A percentile compares a stretch with the other conserved stretches of the same genome.
Evolutionary conservation across 2,113 vertebrate genomes (phyloP).

Genomic region (Eupsittula cactorum): DNA sequence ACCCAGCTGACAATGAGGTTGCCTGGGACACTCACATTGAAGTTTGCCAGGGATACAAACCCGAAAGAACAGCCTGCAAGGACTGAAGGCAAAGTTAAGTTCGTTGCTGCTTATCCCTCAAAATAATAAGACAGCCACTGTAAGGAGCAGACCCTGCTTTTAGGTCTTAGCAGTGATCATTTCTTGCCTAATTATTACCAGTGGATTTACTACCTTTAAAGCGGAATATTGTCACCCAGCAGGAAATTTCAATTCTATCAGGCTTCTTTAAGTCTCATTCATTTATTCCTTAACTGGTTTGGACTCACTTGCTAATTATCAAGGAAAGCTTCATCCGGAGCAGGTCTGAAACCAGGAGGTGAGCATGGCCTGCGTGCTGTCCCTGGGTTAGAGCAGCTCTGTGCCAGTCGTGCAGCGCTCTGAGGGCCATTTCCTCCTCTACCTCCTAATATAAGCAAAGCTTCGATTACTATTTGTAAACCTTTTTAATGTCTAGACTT

Average conservation of each 20-base stretch:
- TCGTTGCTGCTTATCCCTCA: background rate
- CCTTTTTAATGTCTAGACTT: background rate
- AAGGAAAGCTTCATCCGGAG: background rate
- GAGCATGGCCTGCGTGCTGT: rapidly evolving
- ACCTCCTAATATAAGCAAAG: background rate
- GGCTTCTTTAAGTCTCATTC: conserved; percentile 6
- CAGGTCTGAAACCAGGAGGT: background rate
- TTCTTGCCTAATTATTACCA: conserved; percentile 28
- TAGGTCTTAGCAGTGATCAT: background rate
- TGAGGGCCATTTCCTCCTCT: background rate
- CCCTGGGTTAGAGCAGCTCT: background rate
- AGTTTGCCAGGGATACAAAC: background rate
- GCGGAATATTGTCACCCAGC: conserved; percentile 29
- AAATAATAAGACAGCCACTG: background rate
- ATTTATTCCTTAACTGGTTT: background rate
- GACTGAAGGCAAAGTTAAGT: background rate
- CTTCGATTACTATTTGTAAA: background rate
- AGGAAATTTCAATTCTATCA: conserved; percentile 38
- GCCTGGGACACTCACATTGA: background rate
- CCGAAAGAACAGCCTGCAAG: background rate
- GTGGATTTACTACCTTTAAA: conserved; percentile 49
- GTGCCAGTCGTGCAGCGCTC: background rate
- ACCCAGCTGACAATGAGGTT: background rate
- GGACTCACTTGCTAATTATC: background rate
- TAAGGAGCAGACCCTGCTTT: conserved; percentile 11